A percentile compares a stretch with the other conserved stretches of the same genome.
phyloP scores from a whole-genome alignment of 2,113 vertebrate species.

The Gobiocypris rarus region DNA sequence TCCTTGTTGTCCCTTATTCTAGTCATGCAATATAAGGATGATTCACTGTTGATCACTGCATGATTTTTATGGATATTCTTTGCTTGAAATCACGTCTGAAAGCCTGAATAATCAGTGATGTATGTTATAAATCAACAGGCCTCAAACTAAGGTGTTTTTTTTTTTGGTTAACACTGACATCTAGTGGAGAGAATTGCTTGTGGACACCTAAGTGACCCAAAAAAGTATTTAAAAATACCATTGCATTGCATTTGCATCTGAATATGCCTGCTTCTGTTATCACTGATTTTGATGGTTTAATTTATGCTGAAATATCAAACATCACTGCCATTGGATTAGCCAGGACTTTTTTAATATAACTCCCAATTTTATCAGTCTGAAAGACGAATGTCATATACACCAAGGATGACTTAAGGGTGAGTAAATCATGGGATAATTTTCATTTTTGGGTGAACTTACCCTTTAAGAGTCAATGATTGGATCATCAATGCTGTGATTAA shows the following conservation, averaged over 20 bases:
- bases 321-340: no score
- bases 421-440: no score
- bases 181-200: constrained; percentile 48
- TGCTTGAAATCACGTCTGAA: neutral
- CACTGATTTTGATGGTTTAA: no score
- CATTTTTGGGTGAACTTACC: no score
- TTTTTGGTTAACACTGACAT: constrained; percentile 35
- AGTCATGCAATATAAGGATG: constrained; percentile 6
- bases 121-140: neutral
- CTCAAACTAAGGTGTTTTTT: neutral
- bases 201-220: neutral
- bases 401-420: no score
- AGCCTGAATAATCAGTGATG: neutral
- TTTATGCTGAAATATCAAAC: no score
- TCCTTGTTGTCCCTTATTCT: neutral
- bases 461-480: no score
- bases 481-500: no score
- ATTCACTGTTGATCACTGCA: neutral
- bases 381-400: no score
- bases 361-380: no score
- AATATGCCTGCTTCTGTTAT: neutral
- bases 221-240: neutral
- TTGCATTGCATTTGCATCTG: neutral
- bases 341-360: no score
- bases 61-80: neutral